Evolutionary conservation across 2,888 invertebrate species (phyloP).

Genomic region (Mimas tiliae): DNA sequence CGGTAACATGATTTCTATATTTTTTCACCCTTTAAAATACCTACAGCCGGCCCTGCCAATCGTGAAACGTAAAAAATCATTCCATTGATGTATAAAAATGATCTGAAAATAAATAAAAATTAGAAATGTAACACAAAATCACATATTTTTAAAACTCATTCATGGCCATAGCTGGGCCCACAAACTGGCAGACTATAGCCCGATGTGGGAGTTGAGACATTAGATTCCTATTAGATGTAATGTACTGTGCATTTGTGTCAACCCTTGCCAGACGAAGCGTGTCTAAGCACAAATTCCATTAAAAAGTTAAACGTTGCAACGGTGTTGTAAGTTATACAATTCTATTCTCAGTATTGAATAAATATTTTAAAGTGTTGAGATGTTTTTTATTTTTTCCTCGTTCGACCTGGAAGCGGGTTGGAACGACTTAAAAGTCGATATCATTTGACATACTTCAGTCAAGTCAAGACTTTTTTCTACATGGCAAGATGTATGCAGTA

Average conservation of each 20-base stretch:
- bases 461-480: too few relatives aligned
- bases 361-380: slow-evolving; percentile 65
- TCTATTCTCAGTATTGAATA: slow-evolving; percentile 74
- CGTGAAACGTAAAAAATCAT: slow-evolving; percentile 8
- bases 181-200: not conserved
- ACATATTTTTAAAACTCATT: not conserved
- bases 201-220: slow-evolving; percentile 10
- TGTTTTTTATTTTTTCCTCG: slow-evolving; percentile 30
- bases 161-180: not conserved
- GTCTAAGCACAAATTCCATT: slow-evolving; percentile 49
- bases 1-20: not conserved
- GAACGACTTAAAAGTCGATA: too few relatives aligned
- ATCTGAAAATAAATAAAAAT: slow-evolving; percentile 19
- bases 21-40: not conserved
- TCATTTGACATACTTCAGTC: too few relatives aligned
- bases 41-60: slow-evolving; percentile 12
- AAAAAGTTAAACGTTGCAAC: slow-evolving; percentile 39
- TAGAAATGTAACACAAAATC: too few relatives aligned
- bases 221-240: slow-evolving; percentile 60
- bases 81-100: slow-evolving; percentile 13
- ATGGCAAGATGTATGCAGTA: too few relatives aligned
- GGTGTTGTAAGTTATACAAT: slow-evolving; percentile 54
- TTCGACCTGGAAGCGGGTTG: not conserved
- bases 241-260: slow-evolving; percentile 37
- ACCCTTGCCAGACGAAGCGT: slow-evolving; percentile 38